Percentiles rank a stretch among this genome's conserved stretches.
These are phyloP conservation scores for Varanus salvator DNA, from an alignment of 2,113 vertebrate species.

Conservation along the genomic window DNA sequence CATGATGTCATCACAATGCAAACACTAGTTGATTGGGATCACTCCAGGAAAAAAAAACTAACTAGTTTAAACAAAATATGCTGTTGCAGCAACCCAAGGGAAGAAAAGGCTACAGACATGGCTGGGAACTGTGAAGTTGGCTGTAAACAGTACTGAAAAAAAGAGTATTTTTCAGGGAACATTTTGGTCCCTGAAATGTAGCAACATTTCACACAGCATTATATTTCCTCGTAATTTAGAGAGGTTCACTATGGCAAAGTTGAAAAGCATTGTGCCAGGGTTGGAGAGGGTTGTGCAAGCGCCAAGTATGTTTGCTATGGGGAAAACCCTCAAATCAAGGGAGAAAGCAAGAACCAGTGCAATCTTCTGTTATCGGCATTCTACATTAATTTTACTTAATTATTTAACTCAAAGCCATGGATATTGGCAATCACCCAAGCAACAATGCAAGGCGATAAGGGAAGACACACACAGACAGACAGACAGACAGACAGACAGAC, in stretches of 20 bases:
- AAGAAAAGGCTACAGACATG: background rate
- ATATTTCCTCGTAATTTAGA: background rate
- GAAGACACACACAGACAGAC: background rate
- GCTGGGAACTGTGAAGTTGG: too few relatives aligned
- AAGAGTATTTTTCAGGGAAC: background rate
- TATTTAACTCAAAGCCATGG: constrained; percentile 12
- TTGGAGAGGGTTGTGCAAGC: too few relatives aligned
- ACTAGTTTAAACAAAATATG: background rate
- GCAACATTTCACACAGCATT: background rate
- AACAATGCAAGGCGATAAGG: background rate
- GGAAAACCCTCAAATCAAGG: background rate
- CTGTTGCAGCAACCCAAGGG: background rate
- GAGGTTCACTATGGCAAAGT: background rate
- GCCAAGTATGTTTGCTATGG: background rate
- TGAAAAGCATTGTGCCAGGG: background rate
- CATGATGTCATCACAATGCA: background rate
- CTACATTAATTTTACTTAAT: background rate
- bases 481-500: too few relatives aligned
- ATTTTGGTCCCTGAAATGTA: too few relatives aligned
- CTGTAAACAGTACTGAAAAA: background rate
- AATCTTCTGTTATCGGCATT: background rate
- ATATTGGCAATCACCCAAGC: constrained; percentile 10
- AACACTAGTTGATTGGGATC: background rate
- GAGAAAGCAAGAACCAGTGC: background rate
- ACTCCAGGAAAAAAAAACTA: background rate